Percentiles rank a stretch among this genome's conserved stretches.
These are phyloP conservation scores for Scaptodrosophila lebanonensis DNA, from an alignment of 1,140 invertebrate species.

Conservation along the genomic window DNA sequence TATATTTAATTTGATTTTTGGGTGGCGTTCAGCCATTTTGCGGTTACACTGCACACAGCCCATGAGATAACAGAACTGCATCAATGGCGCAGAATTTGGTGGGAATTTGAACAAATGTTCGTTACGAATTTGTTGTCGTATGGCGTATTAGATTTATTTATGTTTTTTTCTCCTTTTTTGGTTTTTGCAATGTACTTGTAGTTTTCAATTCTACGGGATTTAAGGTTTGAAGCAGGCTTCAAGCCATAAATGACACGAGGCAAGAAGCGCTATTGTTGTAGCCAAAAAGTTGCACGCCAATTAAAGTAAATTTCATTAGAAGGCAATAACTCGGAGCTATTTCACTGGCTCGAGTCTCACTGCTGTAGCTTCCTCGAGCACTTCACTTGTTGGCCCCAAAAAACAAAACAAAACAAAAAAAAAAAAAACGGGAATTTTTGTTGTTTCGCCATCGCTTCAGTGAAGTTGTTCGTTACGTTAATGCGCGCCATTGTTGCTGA, in stretches of 20 bases:
- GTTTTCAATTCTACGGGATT: too few relatives aligned
- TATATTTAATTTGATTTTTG: conserved; percentile 46
- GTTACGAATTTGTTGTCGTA: too few relatives aligned
- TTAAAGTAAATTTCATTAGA: conserved; percentile 73
- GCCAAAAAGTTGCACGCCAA: conserved; percentile 58
- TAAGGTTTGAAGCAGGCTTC: too few relatives aligned
- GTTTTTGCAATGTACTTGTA: too few relatives aligned
- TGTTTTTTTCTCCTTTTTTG: too few relatives aligned
- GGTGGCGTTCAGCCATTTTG: conserved; percentile 24
- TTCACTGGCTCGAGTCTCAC: conserved; percentile 41
- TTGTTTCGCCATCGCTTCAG: conserved; percentile 59
- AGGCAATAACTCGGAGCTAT: conserved; percentile 69
- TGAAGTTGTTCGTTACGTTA: conserved; percentile 67
- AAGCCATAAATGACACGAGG: neutral
- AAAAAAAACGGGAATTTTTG: too few relatives aligned
- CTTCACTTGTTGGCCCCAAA: conserved; percentile 1
- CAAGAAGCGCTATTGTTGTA: too few relatives aligned
- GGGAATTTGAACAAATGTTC: too few relatives aligned
- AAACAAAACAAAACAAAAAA: too few relatives aligned
- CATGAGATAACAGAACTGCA: too few relatives aligned
- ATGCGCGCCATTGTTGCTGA: conserved; percentile 47
- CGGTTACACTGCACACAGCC: conserved; percentile 16
- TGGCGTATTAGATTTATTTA: too few relatives aligned
- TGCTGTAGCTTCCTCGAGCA: conserved; percentile 7
- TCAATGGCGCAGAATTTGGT: too few relatives aligned